Evolutionary conservation across 2,888 invertebrate genomes (phyloP), one percentile per base, ranked within the genome.

Genomic region (Pseudococcus longispinus): DNA sequence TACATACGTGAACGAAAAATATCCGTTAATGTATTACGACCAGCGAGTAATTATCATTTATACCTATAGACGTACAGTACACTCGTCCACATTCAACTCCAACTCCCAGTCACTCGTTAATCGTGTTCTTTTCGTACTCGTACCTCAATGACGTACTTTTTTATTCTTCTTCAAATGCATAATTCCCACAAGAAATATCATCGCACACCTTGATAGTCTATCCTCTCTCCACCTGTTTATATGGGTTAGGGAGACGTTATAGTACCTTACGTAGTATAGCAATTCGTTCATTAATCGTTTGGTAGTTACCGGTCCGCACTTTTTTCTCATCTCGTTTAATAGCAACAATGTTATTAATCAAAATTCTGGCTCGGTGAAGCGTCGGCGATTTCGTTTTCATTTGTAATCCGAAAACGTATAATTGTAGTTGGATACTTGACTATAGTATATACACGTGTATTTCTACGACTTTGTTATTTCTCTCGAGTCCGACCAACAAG

Each of bases 101-200:
- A 51, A n/a, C 23, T 60, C 60, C 1, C 13, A 1, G 20, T 60
- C 60, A n/a, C 23, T 60, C 60, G 51, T 51, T 51, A n/a, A 51
- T n/a, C 18, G 18, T 55, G 55, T 55, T 55, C 55, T 55, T n/a
- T 29, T 23, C 29, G 32, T 74, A 74, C 18, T 74, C 37, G 37
- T 37, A 37, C 37, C 37, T 37, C 32, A 37, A 74, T 74, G 74
- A 74, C 74, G 74, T 20, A 20, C 20, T 26, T 26, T 29, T 9
- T 60, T 29, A 74, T 29, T 32, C 29, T 37, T 74, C 32, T 29
- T 32, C 6, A 32, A 74, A 74, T 74, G 32, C 74, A 74, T 60
- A 60, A 74, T 74, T 74, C 74, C 18, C 74, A 74, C 74, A 74
- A 74, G 74, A 74, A 74, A 74, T 18, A 74, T 74, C 13, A 74